phyloP scores from a whole-genome alignment of 2,797 vertebrate genomes.

The Margarornis squamiger region DNA sequence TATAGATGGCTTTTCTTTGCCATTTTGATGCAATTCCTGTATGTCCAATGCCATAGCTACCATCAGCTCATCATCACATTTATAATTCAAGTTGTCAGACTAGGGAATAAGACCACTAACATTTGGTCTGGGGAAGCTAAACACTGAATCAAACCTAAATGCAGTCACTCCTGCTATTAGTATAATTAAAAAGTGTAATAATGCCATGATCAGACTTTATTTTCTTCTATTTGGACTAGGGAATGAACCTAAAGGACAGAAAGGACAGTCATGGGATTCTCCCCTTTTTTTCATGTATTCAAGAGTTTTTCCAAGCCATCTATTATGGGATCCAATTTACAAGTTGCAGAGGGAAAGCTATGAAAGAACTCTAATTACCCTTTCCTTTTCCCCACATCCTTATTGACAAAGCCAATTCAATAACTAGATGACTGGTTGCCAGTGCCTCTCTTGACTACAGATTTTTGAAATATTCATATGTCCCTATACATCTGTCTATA shows the following conservation, averaged over 20 bases:
- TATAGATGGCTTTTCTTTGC: not conserved
- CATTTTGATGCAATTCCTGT: not conserved
- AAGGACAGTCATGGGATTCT: conserved; percentile 24
- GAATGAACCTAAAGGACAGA: conserved; percentile 22
- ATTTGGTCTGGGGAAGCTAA: not conserved
- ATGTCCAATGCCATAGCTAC: not conserved
- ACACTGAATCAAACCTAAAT: not conserved
- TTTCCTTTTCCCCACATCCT: conserved; percentile 61
- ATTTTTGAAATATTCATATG: conserved; percentile 70
- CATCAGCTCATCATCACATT: not conserved
- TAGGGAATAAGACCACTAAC: not conserved
- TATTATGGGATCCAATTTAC: conserved; percentile 56
- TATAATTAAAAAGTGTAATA: not conserved
- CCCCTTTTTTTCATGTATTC: not conserved
- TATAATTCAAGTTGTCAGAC: not conserved
- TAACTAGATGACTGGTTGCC: conserved; percentile 70
- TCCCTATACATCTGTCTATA: conserved; percentile 67
- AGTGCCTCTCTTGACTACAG: conserved; percentile 67
- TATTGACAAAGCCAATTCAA: conserved; percentile 64
- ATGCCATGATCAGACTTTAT: not conserved
- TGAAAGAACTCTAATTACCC: conserved; percentile 67
- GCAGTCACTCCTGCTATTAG: not conserved
- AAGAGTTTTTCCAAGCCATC: conserved; percentile 47
- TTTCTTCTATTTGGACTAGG: not conserved
- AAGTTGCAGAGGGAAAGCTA: conserved; percentile 62